Percentiles rank a stretch among this genome's conserved stretches.
phyloP scores from a whole-genome alignment of 2,888 invertebrate species.

The Rutpela maculata region DNA sequence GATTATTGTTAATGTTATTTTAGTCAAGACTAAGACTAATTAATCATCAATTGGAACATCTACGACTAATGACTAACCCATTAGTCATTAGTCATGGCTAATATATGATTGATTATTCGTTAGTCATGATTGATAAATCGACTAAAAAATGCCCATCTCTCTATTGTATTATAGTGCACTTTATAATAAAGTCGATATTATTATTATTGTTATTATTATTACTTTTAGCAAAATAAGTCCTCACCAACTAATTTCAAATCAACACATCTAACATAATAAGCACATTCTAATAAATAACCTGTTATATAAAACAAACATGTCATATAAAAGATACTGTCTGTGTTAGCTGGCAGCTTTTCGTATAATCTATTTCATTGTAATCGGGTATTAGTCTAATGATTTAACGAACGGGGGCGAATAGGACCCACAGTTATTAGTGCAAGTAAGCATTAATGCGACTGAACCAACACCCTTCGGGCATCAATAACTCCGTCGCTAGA shows the following conservation, averaged over 20 bases:
- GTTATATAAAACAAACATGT: background rate
- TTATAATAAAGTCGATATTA: too few relatives aligned
- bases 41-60: too few relatives aligned
- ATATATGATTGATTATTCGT: too few relatives aligned
- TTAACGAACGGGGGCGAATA: background rate
- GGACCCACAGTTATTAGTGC: background rate
- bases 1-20: too few relatives aligned
- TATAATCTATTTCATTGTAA: background rate
- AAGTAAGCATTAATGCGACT: background rate
- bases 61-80: too few relatives aligned
- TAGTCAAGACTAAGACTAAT: too few relatives aligned
- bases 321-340: background rate
- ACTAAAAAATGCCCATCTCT: too few relatives aligned
- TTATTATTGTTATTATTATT: too few relatives aligned
- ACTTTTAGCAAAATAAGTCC: background rate
- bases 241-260: background rate
- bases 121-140: too few relatives aligned
- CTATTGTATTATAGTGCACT: too few relatives aligned
- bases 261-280: too few relatives aligned
- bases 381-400: conserved; percentile 1
- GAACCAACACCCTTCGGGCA: background rate
- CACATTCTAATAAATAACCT: background rate
- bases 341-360: background rate
- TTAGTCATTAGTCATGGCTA: too few relatives aligned
- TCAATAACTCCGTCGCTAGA: background rate